Conservation (phyloP, 1,140 invertebrate species). For the Aphaenogaster rudis region DNA sequence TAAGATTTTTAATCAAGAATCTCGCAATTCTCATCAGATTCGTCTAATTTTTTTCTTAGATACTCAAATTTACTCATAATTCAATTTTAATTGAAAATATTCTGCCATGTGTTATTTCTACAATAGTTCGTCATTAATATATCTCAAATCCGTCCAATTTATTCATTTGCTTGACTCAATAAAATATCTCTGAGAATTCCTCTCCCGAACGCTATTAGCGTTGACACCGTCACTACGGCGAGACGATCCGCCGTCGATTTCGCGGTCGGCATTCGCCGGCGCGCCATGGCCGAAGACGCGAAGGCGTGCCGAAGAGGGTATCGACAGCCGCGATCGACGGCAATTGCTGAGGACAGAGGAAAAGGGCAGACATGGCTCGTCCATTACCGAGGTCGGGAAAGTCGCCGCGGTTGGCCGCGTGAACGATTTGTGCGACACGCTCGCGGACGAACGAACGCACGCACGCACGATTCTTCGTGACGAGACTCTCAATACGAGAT, state of each 20-base stretch:
- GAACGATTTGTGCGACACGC: conserved; percentile 73
- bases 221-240: conserved; percentile 30
- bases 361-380: conserved; percentile 77
- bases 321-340: conserved; percentile 57
- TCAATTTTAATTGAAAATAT: neutral
- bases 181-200: conserved; percentile 32
- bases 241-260: conserved; percentile 57
- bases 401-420: conserved; percentile 56
- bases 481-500: conserved; percentile 15
- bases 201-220: neutral
- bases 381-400: conserved; percentile 77
- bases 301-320: conserved; percentile 27
- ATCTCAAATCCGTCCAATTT: neutral
- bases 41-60: neutral
- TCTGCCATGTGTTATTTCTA: neutral
- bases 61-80: neutral
- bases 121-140: neutral
- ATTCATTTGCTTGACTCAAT: neutral
- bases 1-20: neutral
- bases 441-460: conserved; percentile 11
- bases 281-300: conserved; percentile 29
- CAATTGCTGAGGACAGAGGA: conserved; percentile 59
- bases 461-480: conserved; percentile 49
- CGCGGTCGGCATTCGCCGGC: conserved; percentile 9
- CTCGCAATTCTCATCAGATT: neutral